These are phyloP conservation scores for Numenius phaeopus DNA, from an alignment of 2,797 vertebrate species.

Conservation along the genomic window DNA sequence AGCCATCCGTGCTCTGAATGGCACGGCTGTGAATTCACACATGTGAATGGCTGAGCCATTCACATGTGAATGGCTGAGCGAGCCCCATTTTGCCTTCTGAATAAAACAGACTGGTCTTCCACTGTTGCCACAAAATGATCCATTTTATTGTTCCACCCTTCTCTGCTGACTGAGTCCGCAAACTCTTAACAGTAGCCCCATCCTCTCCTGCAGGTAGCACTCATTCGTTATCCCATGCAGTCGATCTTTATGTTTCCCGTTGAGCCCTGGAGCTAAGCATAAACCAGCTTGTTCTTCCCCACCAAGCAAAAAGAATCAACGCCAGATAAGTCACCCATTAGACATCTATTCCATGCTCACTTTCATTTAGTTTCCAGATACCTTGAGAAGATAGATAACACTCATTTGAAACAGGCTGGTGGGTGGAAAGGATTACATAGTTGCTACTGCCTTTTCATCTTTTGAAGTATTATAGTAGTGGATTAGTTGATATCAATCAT, in stretches of 20 bases:
- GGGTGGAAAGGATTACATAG: background rate
- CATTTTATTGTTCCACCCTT: background rate
- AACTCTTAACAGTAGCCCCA: background rate
- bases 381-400: background rate
- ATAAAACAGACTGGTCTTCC: background rate
- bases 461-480: background rate
- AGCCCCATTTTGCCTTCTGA: background rate
- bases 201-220: background rate
- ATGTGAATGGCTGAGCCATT: background rate
- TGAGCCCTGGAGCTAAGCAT: background rate
- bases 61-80: background rate
- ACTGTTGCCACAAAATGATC: background rate
- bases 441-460: slow-evolving; percentile 13
- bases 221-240: background rate
- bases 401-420: background rate
- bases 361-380: slow-evolving; percentile 9
- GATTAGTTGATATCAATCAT: background rate
- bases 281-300: background rate
- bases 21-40: too few species aligned
- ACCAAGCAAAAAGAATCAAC: background rate
- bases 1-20: slow-evolving; percentile 2
- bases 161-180: background rate
- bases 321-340: background rate
- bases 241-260: background rate
- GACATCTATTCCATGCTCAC: background rate